Conservation (phyloP, 2,888 invertebrate genomes). For the Sarcophaga caerulescens region DNA sequence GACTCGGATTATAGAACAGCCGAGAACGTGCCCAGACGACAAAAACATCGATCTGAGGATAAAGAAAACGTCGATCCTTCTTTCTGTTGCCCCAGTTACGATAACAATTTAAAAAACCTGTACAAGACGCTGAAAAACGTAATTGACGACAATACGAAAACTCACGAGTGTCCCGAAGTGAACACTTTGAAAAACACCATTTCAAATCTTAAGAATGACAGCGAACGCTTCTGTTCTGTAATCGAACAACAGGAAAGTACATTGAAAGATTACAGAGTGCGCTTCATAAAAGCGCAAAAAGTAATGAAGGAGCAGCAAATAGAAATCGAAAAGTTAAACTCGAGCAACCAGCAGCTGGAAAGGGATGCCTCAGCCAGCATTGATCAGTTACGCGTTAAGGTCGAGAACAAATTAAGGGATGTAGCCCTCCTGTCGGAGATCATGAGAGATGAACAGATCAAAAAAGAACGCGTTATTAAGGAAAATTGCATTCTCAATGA, state of each 20-base stretch:
- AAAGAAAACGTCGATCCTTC: slow-evolving; percentile 66
- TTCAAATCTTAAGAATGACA: slow-evolving; percentile 75
- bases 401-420: slow-evolving; percentile 76
- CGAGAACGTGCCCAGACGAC: slow-evolving; percentile 21
- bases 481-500: slow-evolving; percentile 76
- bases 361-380: slow-evolving; percentile 76
- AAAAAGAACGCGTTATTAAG: slow-evolving; percentile 75
- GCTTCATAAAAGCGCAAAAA: slow-evolving; percentile 78
- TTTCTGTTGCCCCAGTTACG: slow-evolving; percentile 7
- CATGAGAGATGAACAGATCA: slow-evolving; percentile 77
- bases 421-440: slow-evolving; percentile 76
- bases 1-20: slow-evolving; percentile 15
- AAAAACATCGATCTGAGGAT: slow-evolving; percentile 41
- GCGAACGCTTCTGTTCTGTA: slow-evolving; percentile 76
- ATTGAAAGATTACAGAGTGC: slow-evolving; percentile 76
- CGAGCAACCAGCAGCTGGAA: slow-evolving; percentile 77
- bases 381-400: slow-evolving; percentile 75
- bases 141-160: slow-evolving; percentile 70
- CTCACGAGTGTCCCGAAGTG: slow-evolving; percentile 62
- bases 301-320: slow-evolving; percentile 78
- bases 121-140: slow-evolving; percentile 74
- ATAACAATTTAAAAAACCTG: slow-evolving; percentile 70
- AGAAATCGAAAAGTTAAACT: slow-evolving; percentile 77
- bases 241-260: slow-evolving; percentile 78
- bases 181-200: slow-evolving; percentile 73